Evolutionary conservation across 2,797 vertebrate genomes (phyloP).

Genomic region (Sebastes taczanowskii): DNA sequence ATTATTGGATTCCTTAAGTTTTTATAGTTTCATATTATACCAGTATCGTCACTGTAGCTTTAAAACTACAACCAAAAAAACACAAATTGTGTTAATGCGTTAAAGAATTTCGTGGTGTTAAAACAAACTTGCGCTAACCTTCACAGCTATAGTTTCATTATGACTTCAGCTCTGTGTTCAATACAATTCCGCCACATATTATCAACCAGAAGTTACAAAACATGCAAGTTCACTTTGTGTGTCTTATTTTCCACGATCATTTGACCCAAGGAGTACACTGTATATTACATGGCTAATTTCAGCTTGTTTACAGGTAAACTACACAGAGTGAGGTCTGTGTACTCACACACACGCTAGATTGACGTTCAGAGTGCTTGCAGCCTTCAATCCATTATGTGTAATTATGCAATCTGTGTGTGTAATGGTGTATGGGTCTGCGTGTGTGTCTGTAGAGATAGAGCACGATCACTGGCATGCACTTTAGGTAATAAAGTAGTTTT

Average conservation of each 20-base stretch:
- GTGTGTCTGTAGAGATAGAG: neutral
- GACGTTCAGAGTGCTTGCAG: conserved; percentile 31
- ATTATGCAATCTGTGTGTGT: conserved; percentile 47
- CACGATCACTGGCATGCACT: neutral
- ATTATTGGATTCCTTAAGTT: too few relatives aligned
- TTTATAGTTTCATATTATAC: too few relatives aligned
- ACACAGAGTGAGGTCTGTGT: conserved; percentile 19
- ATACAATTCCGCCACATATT: neutral
- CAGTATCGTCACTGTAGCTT: too few relatives aligned
- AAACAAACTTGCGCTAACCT: too few relatives aligned
- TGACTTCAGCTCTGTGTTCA: too few relatives aligned
- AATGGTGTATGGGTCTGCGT: conserved; percentile 20
- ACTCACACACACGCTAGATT: conserved; percentile 43
- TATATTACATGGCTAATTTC: conserved; percentile 47
- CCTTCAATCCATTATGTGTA: conserved; percentile 43
- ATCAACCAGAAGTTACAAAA: neutral
- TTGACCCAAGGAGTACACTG: neutral
- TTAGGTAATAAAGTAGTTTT: neutral
- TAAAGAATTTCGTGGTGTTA: too few relatives aligned
- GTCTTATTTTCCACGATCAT: neutral
- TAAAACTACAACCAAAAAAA: too few relatives aligned
- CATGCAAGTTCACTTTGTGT: neutral
- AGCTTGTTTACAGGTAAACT: conserved; percentile 54
- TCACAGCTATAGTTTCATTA: too few relatives aligned
- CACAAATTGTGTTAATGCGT: too few relatives aligned